These are phyloP conservation scores for Liodrosophila aerea DNA, from an alignment of 2,888 invertebrate species.

Conservation along the genomic window DNA sequence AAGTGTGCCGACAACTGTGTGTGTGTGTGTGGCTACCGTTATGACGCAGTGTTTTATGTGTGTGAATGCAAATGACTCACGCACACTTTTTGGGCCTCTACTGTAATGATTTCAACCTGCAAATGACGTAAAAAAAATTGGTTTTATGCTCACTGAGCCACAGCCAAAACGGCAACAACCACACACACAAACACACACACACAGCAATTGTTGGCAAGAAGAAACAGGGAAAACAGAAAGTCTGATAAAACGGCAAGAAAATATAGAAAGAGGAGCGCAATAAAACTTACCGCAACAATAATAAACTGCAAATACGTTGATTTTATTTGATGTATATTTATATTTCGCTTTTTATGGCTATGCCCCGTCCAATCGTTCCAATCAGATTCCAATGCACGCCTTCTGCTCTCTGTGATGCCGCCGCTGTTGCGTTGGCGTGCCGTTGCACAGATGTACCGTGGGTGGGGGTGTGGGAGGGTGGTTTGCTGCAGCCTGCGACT, in stretches of 20 bases:
- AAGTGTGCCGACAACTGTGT: not conserved
- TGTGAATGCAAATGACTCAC: slow-evolving; percentile 46
- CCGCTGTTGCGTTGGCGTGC: slow-evolving; percentile 44
- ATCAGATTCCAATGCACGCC: slow-evolving; percentile 46
- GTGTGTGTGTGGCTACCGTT: slow-evolving; percentile 18
- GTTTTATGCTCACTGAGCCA: slow-evolving; percentile 71
- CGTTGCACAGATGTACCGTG: slow-evolving; percentile 19
- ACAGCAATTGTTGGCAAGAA: slow-evolving; percentile 18
- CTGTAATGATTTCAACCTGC: slow-evolving; percentile 54
- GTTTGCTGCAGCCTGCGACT: slow-evolving; percentile 1
- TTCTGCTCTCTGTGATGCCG: too few species aligned
- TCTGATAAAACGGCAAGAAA: slow-evolving; percentile 29
- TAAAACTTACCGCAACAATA: slow-evolving; percentile 56
- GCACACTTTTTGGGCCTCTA: slow-evolving; percentile 23
- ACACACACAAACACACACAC: slow-evolving; percentile 21
- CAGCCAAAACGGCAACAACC: slow-evolving; percentile 45
- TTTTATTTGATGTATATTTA: slow-evolving; percentile 17
- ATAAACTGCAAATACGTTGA: slow-evolving; percentile 33
- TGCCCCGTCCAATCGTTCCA: slow-evolving; percentile 39
- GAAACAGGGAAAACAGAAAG: slow-evolving; percentile 42
- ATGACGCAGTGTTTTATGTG: slow-evolving; percentile 16
- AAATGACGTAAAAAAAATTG: slow-evolving; percentile 62
- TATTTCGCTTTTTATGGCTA: slow-evolving; percentile 3
- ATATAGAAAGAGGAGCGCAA: slow-evolving; percentile 30
- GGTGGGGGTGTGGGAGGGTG: not conserved